A percentile compares a stretch with the other conserved stretches of the same genome.
These are phyloP conservation scores for Proisotoma minuta DNA, from an alignment of 2,888 invertebrate species.

Conservation along the genomic window DNA sequence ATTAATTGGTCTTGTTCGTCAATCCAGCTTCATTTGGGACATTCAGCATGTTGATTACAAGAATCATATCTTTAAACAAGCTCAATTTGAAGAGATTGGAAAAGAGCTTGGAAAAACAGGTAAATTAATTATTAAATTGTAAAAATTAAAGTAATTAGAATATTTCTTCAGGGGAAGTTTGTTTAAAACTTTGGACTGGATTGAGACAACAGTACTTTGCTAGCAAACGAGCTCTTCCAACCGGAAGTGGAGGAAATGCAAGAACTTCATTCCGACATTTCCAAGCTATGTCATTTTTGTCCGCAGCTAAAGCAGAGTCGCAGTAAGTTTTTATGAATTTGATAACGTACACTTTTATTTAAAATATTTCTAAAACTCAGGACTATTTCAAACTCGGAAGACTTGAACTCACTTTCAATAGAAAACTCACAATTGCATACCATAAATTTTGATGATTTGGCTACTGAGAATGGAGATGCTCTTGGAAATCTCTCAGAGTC, in stretches of 20 bases:
- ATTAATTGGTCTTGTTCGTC: not conserved
- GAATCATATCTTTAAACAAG: not conserved
- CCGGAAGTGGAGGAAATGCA: not conserved
- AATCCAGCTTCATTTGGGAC: not conserved
- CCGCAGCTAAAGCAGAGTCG: not conserved
- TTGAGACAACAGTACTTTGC: not conserved
- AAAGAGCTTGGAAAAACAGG: not conserved
- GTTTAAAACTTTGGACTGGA: not conserved
- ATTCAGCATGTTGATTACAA: not conserved
- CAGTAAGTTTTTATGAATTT: not conserved
- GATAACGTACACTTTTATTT: not conserved
- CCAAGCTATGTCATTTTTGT: not conserved
- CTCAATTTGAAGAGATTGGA: not conserved
- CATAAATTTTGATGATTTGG: no score
- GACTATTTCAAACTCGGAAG: not conserved
- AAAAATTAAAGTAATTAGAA: not conserved
- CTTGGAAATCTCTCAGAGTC: not conserved
- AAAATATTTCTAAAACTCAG: not conserved
- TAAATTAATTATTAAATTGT: not conserved
- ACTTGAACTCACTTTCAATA: no score
- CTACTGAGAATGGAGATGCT: not conserved
- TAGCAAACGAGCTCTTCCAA: not conserved
- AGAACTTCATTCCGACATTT: not conserved
- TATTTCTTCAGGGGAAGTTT: not conserved
- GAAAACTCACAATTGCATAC: no score